Conservation (phyloP, 2,888 invertebrate genomes). For the Siphlonurus alternatus region DNA sequence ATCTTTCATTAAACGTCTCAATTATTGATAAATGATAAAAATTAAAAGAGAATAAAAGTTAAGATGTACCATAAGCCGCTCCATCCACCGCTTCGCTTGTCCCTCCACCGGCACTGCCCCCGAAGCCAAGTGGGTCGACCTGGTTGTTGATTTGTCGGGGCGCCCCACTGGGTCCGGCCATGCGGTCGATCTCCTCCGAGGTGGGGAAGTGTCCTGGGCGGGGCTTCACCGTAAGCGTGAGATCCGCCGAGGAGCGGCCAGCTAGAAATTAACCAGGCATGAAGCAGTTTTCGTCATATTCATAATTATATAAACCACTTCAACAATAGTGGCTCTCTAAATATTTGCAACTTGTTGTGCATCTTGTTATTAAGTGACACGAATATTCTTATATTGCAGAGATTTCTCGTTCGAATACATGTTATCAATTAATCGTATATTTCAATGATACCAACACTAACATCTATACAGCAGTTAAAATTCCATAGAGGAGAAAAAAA, state of each 20-base stretch:
- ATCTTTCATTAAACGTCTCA: too few relatives aligned
- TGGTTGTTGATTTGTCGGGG: conserved; percentile 9
- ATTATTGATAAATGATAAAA: too few relatives aligned
- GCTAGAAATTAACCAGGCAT: conserved; percentile 25
- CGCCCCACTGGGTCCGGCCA: conserved; percentile 7
- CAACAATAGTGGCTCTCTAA: not conserved
- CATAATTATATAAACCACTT: not conserved
- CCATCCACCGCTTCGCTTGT: not conserved
- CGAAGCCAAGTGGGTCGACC: conserved; percentile 8
- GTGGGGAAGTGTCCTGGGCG: conserved; percentile 63
- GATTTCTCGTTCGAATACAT: too few relatives aligned
- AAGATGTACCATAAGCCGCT: conserved; percentile 3
- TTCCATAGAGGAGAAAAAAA: not conserved
- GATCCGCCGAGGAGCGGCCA: conserved; percentile 62
- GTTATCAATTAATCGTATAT: not conserved
- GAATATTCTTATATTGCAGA: too few relatives aligned
- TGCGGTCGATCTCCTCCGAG: conserved; percentile 52
- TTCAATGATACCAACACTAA: not conserved
- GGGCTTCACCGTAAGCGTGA: conserved; percentile 62
- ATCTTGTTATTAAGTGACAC: not conserved
- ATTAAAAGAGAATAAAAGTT: too few relatives aligned
- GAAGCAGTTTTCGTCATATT: conserved; percentile 4
- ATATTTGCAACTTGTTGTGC: not conserved
- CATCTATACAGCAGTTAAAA: not conserved
- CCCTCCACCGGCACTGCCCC: not conserved